Evolutionary conservation across 1,140 invertebrate genomes (phyloP).

Genomic region (Apolygus lucorum): DNA sequence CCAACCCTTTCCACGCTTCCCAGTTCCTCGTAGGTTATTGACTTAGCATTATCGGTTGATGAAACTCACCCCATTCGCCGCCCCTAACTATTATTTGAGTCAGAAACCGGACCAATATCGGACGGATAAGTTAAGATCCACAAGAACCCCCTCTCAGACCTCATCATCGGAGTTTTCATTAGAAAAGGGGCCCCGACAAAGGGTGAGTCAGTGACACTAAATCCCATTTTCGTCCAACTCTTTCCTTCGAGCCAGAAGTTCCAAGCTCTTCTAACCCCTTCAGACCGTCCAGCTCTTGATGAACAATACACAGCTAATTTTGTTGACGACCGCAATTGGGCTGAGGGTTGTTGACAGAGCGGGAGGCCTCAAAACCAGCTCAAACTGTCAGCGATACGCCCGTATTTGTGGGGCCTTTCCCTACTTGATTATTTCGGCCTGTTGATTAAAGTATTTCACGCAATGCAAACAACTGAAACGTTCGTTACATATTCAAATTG

Average conservation of each 20-base stretch:
- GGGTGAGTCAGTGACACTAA: constrained; percentile 7
- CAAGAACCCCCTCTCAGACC: background rate
- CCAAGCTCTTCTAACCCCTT: background rate
- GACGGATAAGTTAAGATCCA: too few species aligned
- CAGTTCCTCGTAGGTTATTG: too few species aligned
- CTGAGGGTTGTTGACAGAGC: background rate
- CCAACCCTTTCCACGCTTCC: too few species aligned
- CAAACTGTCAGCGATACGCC: constrained; percentile 1
- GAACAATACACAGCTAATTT: constrained; percentile 13
- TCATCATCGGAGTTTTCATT: constrained; percentile 11
- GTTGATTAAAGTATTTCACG: constrained; percentile 16
- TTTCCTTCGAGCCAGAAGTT: background rate
- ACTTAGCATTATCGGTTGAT: too few species aligned
- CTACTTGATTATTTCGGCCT: constrained; percentile 3
- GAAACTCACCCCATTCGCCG: too few species aligned
- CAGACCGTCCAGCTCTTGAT: background rate
- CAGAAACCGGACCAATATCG: too few species aligned
- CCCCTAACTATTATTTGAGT: too few species aligned
- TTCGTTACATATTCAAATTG: constrained; percentile 17
- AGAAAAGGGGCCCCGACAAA: background rate
- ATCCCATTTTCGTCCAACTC: constrained; percentile 1
- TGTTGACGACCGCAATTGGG: too few species aligned
- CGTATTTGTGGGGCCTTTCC: background rate
- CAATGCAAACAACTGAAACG: constrained; percentile 15
- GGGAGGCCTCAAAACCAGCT: background rate